Conservation (phyloP, 2,113 vertebrate species). For the Menidia beryllina region DNA sequence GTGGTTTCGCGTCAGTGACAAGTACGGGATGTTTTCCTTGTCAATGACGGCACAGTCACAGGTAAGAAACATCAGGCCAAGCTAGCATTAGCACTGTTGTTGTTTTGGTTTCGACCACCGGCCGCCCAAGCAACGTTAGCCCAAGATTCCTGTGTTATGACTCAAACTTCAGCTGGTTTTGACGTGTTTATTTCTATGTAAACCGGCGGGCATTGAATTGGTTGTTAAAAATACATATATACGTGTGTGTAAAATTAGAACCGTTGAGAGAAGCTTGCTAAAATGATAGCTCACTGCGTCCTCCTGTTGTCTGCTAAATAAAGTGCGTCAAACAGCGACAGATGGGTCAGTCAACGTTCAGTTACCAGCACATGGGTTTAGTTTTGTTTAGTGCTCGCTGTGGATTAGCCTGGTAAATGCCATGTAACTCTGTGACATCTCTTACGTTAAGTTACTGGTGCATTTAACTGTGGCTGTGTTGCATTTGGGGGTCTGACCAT, state of each 20-base stretch:
- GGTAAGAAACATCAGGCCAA: constrained; percentile 59
- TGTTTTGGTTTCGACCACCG: constrained; percentile 19
- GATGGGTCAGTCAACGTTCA: neutral
- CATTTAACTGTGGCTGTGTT: neutral
- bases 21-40: constrained; percentile 73
- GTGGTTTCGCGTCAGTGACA: neutral
- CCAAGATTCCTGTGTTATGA: neutral
- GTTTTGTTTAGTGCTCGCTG: neutral
- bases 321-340: constrained; percentile 22
- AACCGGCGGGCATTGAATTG: neutral
- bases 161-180: neutral
- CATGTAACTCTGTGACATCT: neutral
- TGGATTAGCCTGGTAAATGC: neutral
- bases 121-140: constrained; percentile 27
- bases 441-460: neutral
- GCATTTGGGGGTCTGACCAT: neutral
- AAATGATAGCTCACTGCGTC: neutral
- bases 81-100: constrained; percentile 45
- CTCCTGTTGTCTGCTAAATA: no score
- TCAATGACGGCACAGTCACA: constrained; percentile 76
- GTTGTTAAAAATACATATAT: no score
- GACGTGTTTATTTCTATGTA: neutral
- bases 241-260: no score
- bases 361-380: neutral
- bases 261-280: no score